Base-by-base conservation (phyloP, 53 echinoderm and acorn worm genomes). In the Pentamera pediparva region DNA sequence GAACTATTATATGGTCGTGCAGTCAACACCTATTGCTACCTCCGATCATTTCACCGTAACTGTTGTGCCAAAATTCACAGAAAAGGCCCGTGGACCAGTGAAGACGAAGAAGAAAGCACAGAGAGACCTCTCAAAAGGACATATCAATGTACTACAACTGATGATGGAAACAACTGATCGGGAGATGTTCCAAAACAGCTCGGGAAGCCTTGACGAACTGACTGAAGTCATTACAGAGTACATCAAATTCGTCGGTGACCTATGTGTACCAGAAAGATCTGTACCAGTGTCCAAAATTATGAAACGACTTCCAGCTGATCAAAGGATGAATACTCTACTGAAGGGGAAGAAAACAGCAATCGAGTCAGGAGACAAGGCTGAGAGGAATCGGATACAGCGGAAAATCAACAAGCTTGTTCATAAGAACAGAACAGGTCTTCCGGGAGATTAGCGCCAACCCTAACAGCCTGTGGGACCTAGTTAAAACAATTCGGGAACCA, bases 211-310 rank as follows among this genome's bases (percentile, higher is more conserved):
- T 56, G 56, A 56, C 24, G 56, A 56, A 56, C 56, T 56, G 56
- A 56, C 43, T 43, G 43, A 43, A 43, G 43, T 43, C 9, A 43
- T 25, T 11, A 19, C 56, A n/a, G 56, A 4, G 2, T 56, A 56
- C 56, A 56, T 56, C 11, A 56, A 56, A 56, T 56, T 56, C 56
- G 56, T 56, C 56, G 24, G 32, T 25, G 18, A 45, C n/a, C n/a
- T 45, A 45, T 45, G 47, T 45, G 47, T n/a, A n/a, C n/a, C n/a
- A 17, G 17, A 43, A 43, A 56, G 11, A 56, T 11, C 11, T 11
- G 2, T 22, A 56, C 24, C 56, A 19, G 18, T 22, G 24, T 56
- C 56, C 24, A 25, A 56, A 56, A 56, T 56, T 11, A 56, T 56
- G 56, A 56, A n/a, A 10, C 3, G 56, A 22, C 56, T 56, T 56